Evolutionary conservation across 1,140 invertebrate species (phyloP).

Genomic region (Penaeus japonicus): DNA sequence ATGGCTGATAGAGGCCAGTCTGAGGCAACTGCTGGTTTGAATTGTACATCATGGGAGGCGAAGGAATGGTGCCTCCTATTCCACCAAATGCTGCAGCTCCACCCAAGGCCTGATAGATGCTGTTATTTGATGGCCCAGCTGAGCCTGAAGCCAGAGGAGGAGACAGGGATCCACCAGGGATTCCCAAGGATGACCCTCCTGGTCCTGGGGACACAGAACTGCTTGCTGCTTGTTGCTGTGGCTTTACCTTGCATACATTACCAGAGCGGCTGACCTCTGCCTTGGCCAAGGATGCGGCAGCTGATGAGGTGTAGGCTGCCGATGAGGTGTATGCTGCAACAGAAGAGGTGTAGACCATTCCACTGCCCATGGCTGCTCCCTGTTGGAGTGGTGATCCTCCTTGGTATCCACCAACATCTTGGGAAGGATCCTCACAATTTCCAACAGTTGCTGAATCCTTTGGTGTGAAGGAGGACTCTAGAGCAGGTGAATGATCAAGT

Average conservation of each 20-base stretch:
- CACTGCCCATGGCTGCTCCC: conserved; percentile 36
- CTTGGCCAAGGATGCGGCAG: conserved; percentile 50
- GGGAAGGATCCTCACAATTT: conserved; percentile 53
- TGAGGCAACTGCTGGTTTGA: conserved; percentile 77
- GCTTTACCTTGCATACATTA: conserved; percentile 81
- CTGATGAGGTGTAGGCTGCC: conserved; percentile 65
- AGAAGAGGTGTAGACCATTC: conserved; percentile 53
- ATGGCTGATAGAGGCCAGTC: conserved; percentile 78
- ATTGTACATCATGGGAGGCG: conserved; percentile 72
- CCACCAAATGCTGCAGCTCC: conserved; percentile 52
- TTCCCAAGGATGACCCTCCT: conserved; percentile 67
- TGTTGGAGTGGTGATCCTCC: conserved; percentile 51
- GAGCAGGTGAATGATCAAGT: conserved; percentile 56
- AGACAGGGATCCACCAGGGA: conserved; percentile 66
- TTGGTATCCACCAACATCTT: conserved; percentile 59
- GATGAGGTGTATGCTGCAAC: conserved; percentile 62
- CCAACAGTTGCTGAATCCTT: conserved; percentile 52
- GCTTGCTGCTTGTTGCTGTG: conserved; percentile 73
- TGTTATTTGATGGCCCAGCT: conserved; percentile 61
- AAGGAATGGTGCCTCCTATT: conserved; percentile 58
- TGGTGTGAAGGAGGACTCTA: conserved; percentile 53
- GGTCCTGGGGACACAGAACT: conserved; percentile 62
- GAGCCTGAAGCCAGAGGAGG: conserved; percentile 60
- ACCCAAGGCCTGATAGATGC: conserved; percentile 61
- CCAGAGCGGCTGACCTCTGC: conserved; percentile 60